Evolutionary conservation across 2,797 vertebrate genomes (phyloP), one percentile per base, ranked within the genome.

Genomic region (Hapalemur alaotrensis): DNA sequence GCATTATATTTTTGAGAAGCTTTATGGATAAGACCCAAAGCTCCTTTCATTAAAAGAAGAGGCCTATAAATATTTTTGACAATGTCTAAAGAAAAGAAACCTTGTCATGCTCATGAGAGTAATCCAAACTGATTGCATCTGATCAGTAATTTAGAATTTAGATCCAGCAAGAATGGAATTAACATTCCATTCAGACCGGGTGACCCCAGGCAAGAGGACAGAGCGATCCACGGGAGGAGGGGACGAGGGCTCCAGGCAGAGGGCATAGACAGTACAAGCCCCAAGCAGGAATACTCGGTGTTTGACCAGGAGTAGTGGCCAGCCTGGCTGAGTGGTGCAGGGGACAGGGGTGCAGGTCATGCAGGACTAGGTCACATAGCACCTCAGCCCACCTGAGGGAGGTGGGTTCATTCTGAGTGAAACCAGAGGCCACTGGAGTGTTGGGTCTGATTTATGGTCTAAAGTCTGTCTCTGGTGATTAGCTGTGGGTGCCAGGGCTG

Each of bases 81-180:
- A 28, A 46, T 65, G 18, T 61, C 50, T 82, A 46, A 46, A 65
- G 59, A 67, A 30, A 9, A 22, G 46, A 80, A n/a, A 30, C 38
- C 30, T 72, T 57, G 46, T 35, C 32, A 38, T 30, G 13, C 25
- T 61, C 23, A 9, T 65, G 35, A 35, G 30, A 28, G 1, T 86
- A 52, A 72, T 86, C 61, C 32, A 81, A 78, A 48, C 20, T 15
- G 54, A 93, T 65, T 82, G 54, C 11, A 72, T 80, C 30, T 79
- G 48, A 72, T 90, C 78, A 76, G 82, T 52, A 59, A 72, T 59
- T 87, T 92, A 79, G 61, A 63, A 65, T 92, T 91, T 78, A 59
- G 46, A 59, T 91, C 41, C 63, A 67, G 13, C 46, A 79, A 78
- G 28, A 81, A 35, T 35, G 12, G 69, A 93, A 52, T 63, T 43